Conservation (phyloP, 2,888 invertebrate genomes). For the Malacosoma neustria region DNA sequence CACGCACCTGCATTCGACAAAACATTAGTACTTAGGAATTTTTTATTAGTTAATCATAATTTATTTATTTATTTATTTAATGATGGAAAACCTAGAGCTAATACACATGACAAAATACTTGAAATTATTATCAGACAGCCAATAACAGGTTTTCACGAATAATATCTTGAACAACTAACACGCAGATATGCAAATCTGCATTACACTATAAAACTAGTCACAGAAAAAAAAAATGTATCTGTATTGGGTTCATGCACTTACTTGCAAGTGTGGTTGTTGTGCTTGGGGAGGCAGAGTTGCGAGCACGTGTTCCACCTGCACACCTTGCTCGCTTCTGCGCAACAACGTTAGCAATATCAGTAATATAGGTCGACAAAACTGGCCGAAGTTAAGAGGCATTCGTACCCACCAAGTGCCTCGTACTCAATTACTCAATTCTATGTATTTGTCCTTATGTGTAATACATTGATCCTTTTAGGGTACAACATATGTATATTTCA, state of each 20-base stretch:
- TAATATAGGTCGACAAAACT: no score
- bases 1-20: slow-evolving; percentile 80
- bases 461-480: no score
- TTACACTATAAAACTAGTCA: not conserved
- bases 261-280: slow-evolving; percentile 56
- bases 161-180: not conserved
- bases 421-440: no score
- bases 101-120: not conserved
- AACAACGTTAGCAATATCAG: no score
- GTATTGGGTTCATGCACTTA: slow-evolving; percentile 33
- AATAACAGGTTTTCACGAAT: not conserved
- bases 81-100: not conserved
- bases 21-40: no score
- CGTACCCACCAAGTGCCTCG: no score
- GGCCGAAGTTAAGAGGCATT: no score
- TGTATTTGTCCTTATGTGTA: no score
- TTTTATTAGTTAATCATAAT: no score
- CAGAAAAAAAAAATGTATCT: no score
- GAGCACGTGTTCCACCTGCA: slow-evolving; percentile 86
- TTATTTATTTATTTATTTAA: no score
- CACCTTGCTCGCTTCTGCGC: slow-evolving; percentile 21
- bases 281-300: slow-evolving; percentile 80
- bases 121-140: not conserved
- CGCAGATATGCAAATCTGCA: not conserved
- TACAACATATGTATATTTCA: no score